Evolutionary conservation across 23 tunicate species (phyloP), one percentile per base, ranked within the genome.

Genomic region (Ascidia mentula): DNA sequence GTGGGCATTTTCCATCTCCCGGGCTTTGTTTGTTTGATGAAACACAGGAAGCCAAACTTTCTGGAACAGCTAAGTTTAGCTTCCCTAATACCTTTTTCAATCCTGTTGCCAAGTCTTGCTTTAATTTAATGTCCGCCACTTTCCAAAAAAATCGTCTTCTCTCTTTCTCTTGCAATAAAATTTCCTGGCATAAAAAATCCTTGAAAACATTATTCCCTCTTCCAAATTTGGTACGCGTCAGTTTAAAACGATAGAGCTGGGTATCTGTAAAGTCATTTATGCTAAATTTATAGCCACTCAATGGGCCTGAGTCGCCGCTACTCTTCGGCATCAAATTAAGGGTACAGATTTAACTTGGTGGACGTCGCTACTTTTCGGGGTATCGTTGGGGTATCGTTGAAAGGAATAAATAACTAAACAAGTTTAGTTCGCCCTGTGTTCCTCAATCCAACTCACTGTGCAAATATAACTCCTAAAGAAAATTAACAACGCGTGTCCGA

Each of bases 251-350:
- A 22, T 60, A 15, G n/a, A 83, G 24, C 61, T 83, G 87, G 20
- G 59, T 18, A 5, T 42, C n/a, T 0, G 32, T 53, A 60, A 83
- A 83, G 34, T 83, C 87, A 60, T 83, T 83, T 30, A 83, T 83
- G 40, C 60, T 46, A 69, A 83, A 83, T 60, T 42, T 38, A 35
- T 83, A 83, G 13, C 65, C 65, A 53, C 24, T 53, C 28, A 53
- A 28, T 9, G 24, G 28, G 24, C 13, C 15, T 42, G 53, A n/a
- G n/a, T n/a, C n/a, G n/a, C n/a, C n/a, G n/a, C n/a, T n/a, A n/a
- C n/a, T n/a, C n/a, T n/a, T n/a, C n/a, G n/a, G n/a, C n/a, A n/a
- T n/a, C n/a, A n/a, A n/a, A n/a, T n/a, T n/a, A n/a, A n/a, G n/a
- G n/a, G n/a, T n/a, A n/a, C n/a, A n/a, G n/a, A n/a, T n/a, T n/a